These are phyloP conservation scores for Hydriomena furcata DNA, from an alignment of 2,888 invertebrate genomes.

Conservation along the genomic window DNA sequence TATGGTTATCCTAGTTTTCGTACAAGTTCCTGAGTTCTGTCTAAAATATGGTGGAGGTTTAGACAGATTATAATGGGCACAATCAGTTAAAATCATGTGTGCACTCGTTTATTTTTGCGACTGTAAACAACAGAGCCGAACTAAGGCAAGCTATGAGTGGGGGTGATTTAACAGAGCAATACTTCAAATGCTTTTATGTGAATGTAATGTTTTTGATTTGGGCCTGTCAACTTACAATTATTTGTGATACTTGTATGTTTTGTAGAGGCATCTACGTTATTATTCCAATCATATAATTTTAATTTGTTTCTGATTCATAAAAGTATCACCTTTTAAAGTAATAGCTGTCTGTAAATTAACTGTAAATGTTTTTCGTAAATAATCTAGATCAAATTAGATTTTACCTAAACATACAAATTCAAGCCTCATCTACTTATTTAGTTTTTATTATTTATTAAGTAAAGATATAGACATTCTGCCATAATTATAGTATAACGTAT, in stretches of 20 bases:
- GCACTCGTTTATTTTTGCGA: slow-evolving; percentile 7
- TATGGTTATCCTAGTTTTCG: slow-evolving; percentile 14
- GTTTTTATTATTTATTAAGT: neutral
- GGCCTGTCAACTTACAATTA: neutral
- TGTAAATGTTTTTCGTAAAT: slow-evolving; percentile 3
- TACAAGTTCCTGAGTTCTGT: slow-evolving; percentile 3
- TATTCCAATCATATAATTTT: neutral
- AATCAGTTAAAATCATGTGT: slow-evolving; percentile 10
- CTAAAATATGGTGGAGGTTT: slow-evolving; percentile 9
- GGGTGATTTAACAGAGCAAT: slow-evolving; percentile 1
- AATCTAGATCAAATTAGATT: slow-evolving; percentile 16
- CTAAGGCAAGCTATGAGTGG: slow-evolving; percentile 12
- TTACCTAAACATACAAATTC: slow-evolving; percentile 3
- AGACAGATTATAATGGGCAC: slow-evolving; percentile 3
- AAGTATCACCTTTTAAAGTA: neutral
- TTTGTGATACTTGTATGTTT: slow-evolving; percentile 8
- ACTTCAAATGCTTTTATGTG: slow-evolving; percentile 1
- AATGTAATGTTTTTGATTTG: slow-evolving; percentile 2
- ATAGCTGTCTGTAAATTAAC: neutral
- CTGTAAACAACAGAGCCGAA: slow-evolving; percentile 12
- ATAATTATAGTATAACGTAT: slow-evolving; percentile 23
- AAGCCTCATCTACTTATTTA: slow-evolving; percentile 7
- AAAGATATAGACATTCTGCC: slow-evolving; percentile 23
- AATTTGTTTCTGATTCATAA: neutral
- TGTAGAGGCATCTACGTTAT: neutral